Conservation (phyloP, 2,797 vertebrate genomes). For the Fundulus diaphanus region DNA sequence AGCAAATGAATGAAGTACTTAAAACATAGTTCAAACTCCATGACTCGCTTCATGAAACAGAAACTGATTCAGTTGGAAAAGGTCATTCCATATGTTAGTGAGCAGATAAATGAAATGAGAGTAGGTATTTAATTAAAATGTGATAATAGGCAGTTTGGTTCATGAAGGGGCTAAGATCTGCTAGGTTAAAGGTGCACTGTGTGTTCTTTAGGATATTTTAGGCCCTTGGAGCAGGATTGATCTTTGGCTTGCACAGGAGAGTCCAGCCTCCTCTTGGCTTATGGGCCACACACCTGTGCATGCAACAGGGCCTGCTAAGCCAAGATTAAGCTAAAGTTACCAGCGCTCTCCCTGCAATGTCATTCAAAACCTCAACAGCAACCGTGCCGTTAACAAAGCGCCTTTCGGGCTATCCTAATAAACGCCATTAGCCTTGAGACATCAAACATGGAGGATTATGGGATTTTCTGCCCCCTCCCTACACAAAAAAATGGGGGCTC, state of each 20-base stretch:
- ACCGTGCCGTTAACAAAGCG: constrained; percentile 74
- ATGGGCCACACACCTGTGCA: constrained; percentile 80
- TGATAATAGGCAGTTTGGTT: constrained; percentile 70
- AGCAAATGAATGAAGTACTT: background rate
- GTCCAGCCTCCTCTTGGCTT: constrained; percentile 68
- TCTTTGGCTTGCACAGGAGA: constrained; percentile 65
- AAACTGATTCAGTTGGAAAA: constrained; percentile 52
- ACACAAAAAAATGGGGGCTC: constrained; percentile 59
- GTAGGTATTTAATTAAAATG: constrained; percentile 81
- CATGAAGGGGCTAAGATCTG: constrained; percentile 47
- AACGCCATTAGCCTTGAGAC: constrained; percentile 83
- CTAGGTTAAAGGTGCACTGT: constrained; percentile 61
- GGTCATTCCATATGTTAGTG: constrained; percentile 34
- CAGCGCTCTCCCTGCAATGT: constrained; percentile 76
- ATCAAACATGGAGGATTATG: constrained; percentile 87
- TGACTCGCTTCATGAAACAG: constrained; percentile 31
- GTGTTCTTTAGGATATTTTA: constrained; percentile 48
- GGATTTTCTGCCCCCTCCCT: constrained; percentile 72
- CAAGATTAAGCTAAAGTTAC: constrained; percentile 86
- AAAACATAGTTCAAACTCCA: constrained; percentile 40
- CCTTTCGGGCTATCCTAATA: constrained; percentile 77
- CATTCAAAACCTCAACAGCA: constrained; percentile 79
- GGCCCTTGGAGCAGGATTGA: constrained; percentile 71
- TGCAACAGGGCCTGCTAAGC: constrained; percentile 72
- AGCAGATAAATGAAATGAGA: constrained; percentile 27